Evolutionary conservation across 2,113 vertebrate species (phyloP).

Genomic region (Cinclus mexicanus): DNA sequence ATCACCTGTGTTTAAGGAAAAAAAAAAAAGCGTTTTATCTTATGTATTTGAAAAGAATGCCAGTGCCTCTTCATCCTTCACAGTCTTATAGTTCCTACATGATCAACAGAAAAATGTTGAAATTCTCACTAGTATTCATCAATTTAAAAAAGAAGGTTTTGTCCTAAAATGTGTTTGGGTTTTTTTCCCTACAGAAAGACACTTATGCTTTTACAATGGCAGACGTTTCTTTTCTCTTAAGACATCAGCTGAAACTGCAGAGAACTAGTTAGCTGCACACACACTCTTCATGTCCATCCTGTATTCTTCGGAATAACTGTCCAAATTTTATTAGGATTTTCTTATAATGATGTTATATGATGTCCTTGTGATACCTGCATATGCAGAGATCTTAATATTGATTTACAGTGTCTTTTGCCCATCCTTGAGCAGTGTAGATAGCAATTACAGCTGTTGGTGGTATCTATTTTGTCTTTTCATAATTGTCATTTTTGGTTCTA

Average conservation of each 20-base stretch:
- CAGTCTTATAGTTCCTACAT: neutral
- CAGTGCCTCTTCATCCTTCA: conserved; percentile 17
- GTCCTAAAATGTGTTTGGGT: neutral
- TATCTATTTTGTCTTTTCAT: conserved; percentile 81
- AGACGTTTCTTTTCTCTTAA: neutral
- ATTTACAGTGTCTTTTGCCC: conserved; percentile 77
- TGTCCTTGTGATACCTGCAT: conserved; percentile 72
- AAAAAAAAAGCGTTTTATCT: neutral
- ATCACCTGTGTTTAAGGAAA: neutral
- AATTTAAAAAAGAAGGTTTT: neutral
- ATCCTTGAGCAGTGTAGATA: conserved; percentile 67
- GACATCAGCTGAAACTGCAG: conserved; percentile 32
- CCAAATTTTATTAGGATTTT: conserved; percentile 76
- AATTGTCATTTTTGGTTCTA: conserved; percentile 80
- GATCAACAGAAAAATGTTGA: neutral
- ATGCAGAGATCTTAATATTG: conserved; percentile 78
- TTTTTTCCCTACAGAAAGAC: neutral
- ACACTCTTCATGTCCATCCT: conserved; percentile 8
- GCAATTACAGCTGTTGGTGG: conserved; percentile 80
- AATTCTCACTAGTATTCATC: neutral
- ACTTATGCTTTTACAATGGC: neutral
- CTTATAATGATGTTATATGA: conserved; percentile 83
- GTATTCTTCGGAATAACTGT: conserved; percentile 70
- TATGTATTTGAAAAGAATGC: neutral
- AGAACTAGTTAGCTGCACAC: conserved; percentile 52